phyloP scores from a whole-genome alignment of 2,113 vertebrate genomes.

The Nothobranchius kuhntae region DNA sequence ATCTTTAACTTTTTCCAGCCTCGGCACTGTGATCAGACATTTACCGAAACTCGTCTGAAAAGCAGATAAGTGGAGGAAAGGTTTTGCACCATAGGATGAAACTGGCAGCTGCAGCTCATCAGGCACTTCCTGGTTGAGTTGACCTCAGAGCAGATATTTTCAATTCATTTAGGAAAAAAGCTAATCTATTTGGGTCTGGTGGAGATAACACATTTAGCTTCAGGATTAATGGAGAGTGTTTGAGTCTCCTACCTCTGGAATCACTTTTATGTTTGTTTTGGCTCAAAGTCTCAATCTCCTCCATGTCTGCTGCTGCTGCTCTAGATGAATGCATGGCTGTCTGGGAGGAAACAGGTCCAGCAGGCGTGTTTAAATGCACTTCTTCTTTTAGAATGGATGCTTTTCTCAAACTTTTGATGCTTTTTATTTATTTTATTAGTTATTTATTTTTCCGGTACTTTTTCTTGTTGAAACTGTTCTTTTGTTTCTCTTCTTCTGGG shows the following conservation, averaged over 20 bases:
- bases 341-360: conserved; percentile 18
- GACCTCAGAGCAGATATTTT: background rate
- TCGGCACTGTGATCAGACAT: conserved; percentile 53
- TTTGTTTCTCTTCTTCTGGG: conserved; percentile 1
- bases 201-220: conserved; percentile 13
- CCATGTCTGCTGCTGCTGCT: conserved; percentile 10
- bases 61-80: conserved; percentile 40
- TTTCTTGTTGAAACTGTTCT: conserved; percentile 10
- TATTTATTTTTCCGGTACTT: no score
- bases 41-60: conserved; percentile 74
- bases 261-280: conserved; percentile 8
- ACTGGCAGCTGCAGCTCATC: conserved; percentile 59
- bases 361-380: conserved; percentile 11
- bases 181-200: background rate
- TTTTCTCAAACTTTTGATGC: no score
- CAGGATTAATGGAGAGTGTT: background rate
- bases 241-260: conserved; percentile 29
- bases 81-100: conserved; percentile 53
- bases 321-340: conserved; percentile 23
- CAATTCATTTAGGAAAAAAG: background rate
- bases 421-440: no score
- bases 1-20: conserved; percentile 39
- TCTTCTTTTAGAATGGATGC: no score
- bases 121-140: conserved; percentile 18
- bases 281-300: conserved; percentile 26